These are phyloP conservation scores for Eumacrocentrus americanus DNA, from an alignment of 2,888 invertebrate genomes.

Conservation along the genomic window DNA sequence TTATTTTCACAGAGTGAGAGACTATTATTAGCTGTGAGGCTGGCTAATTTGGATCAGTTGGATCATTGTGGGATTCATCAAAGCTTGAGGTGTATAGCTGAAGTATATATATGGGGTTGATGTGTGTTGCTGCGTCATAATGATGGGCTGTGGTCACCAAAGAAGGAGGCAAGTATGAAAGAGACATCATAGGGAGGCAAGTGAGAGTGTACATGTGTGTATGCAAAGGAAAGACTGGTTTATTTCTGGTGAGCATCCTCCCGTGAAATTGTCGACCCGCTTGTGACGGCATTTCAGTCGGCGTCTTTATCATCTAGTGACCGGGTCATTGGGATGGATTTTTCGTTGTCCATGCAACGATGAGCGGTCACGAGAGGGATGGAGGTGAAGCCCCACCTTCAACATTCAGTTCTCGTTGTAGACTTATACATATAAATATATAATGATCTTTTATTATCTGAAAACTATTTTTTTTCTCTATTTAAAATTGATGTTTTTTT, in stretches of 20 bases:
- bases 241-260: slow-evolving; percentile 41
- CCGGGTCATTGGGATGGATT: slow-evolving; percentile 22
- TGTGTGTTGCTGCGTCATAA: neutral
- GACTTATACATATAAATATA: neutral
- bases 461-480: neutral
- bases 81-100: neutral
- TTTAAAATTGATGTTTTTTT: slow-evolving; percentile 5
- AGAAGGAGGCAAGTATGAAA: neutral
- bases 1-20: too few species aligned
- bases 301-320: slow-evolving; percentile 24
- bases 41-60: too few species aligned
- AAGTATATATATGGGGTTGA: neutral
- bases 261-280: slow-evolving; percentile 43
- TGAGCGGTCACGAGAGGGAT: slow-evolving; percentile 18
- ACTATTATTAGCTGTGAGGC: too few species aligned
- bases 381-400: slow-evolving; percentile 1
- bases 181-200: neutral
- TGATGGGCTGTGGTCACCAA: neutral
- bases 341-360: slow-evolving; percentile 23
- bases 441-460: neutral
- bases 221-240: slow-evolving; percentile 29
- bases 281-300: slow-evolving; percentile 30
- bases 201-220: neutral
- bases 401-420: neutral
- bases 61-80: too few species aligned